These are phyloP conservation scores for Troglohyphantes excavatus DNA, from an alignment of 2,888 invertebrate genomes.

Conservation along the genomic window DNA sequence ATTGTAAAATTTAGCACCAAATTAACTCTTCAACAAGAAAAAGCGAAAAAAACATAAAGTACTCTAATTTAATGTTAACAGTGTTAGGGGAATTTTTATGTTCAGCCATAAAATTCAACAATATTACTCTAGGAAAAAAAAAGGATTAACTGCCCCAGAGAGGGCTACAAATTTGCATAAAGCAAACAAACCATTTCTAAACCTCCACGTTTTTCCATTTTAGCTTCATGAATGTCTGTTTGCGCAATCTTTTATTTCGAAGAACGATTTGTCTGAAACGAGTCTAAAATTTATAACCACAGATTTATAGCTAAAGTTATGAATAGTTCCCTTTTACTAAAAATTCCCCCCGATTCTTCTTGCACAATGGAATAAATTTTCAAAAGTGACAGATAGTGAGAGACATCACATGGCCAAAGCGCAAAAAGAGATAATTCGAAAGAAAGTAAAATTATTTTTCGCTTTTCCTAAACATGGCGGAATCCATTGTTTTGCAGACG, in stretches of 20 bases:
- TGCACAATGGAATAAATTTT: slow-evolving; percentile 55
- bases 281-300: slow-evolving; percentile 55
- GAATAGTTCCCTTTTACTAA: slow-evolving; percentile 39
- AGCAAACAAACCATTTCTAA: slow-evolving; percentile 50
- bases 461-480: slow-evolving; percentile 5
- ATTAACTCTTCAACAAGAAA: not conserved
- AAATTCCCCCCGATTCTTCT: slow-evolving; percentile 21
- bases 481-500: slow-evolving; percentile 65
- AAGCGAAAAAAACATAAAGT: not conserved
- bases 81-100: slow-evolving; percentile 40
- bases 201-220: slow-evolving; percentile 10
- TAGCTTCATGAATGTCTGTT: slow-evolving; percentile 27
- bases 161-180: slow-evolving; percentile 55
- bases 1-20: slow-evolving; percentile 4
- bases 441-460: slow-evolving; percentile 49
- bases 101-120: slow-evolving; percentile 36
- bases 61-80: slow-evolving; percentile 33
- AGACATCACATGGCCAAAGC: slow-evolving; percentile 28
- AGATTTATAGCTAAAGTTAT: slow-evolving; percentile 60
- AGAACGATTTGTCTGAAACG: slow-evolving; percentile 41
- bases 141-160: slow-evolving; percentile 38
- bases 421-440: slow-evolving; percentile 52
- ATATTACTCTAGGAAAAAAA: slow-evolving; percentile 21
- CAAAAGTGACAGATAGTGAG: slow-evolving; percentile 57
- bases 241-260: slow-evolving; percentile 46